Evolutionary conservation across 2,113 vertebrate genomes (phyloP).

Genomic region (Scopus umbretta): DNA sequence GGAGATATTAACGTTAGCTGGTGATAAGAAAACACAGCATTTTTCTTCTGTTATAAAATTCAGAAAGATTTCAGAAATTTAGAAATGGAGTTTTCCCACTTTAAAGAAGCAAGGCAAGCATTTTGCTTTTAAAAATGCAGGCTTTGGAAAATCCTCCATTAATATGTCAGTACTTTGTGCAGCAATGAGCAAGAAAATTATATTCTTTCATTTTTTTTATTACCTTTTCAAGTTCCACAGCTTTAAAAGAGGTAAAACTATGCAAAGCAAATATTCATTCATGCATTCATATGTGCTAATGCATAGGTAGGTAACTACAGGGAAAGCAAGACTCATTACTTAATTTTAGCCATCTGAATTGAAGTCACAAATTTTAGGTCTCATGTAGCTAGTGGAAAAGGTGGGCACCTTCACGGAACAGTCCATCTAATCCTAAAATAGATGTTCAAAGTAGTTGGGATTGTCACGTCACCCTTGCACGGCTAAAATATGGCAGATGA

Average conservation of each 20-base stretch:
- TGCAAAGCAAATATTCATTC: neutral
- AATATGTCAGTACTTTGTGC: neutral
- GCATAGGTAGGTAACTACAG: neutral
- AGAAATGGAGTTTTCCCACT: neutral
- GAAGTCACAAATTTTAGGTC: neutral
- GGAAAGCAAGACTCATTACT: neutral
- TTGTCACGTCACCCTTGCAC: neutral
- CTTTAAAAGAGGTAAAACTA: neutral
- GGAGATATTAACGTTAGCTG: neutral
- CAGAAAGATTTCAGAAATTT: neutral
- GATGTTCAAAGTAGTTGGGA: neutral
- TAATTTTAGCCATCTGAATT: neutral
- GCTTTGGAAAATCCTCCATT: neutral
- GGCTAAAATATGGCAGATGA: neutral
- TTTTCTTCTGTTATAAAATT: neutral
- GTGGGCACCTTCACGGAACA: neutral
- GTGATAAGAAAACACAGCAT: neutral
- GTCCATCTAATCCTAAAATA: neutral
- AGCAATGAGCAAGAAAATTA: neutral
- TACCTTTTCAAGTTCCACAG: neutral
- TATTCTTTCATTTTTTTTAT: neutral
- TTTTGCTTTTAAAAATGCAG: neutral
- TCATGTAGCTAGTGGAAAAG: neutral
- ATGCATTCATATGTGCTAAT: neutral
- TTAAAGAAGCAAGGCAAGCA: neutral